These are phyloP conservation scores for Pseudococcus jackbeardsleyi DNA, from an alignment of 2,888 invertebrate species.

Conservation along the genomic window DNA sequence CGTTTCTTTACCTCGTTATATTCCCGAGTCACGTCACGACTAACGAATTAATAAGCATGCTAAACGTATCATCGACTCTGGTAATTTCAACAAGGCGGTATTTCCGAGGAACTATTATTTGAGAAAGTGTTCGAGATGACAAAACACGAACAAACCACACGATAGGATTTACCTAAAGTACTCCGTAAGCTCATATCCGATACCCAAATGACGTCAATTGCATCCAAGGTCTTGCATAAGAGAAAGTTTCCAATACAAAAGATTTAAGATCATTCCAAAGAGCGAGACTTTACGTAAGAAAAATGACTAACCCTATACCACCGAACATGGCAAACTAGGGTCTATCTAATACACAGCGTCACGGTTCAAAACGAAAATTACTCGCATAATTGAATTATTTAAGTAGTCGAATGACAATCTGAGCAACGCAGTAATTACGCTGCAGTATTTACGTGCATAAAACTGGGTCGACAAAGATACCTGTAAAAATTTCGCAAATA, in stretches of 20 bases:
- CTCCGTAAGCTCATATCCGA: background rate
- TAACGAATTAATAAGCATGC: background rate
- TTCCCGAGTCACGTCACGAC: background rate
- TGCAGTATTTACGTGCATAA: background rate
- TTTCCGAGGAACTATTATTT: conserved; percentile 14
- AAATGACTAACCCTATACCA: conserved; percentile 4
- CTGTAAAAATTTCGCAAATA: background rate
- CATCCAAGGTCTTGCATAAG: conserved; percentile 57
- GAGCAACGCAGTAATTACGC: background rate
- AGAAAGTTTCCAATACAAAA: conserved; percentile 55
- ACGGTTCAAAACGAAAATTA: background rate
- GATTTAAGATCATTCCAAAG: background rate
- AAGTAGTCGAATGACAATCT: conserved; percentile 11
- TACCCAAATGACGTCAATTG: conserved; percentile 43
- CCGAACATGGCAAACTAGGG: background rate
- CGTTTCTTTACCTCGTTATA: background rate
- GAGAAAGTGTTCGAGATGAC: conserved; percentile 38
- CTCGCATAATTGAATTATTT: conserved; percentile 18
- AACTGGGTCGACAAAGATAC: conserved; percentile 38
- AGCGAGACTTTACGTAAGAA: conserved; percentile 8
- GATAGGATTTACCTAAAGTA: conserved; percentile 15
- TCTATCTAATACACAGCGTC: background rate
- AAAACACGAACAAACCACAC: conserved; percentile 44
- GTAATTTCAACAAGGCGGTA: background rate
- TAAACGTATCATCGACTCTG: background rate